Base-by-base conservation (phyloP, 1,140 invertebrate genomes). In the Arctopsyche grandis region DNA sequence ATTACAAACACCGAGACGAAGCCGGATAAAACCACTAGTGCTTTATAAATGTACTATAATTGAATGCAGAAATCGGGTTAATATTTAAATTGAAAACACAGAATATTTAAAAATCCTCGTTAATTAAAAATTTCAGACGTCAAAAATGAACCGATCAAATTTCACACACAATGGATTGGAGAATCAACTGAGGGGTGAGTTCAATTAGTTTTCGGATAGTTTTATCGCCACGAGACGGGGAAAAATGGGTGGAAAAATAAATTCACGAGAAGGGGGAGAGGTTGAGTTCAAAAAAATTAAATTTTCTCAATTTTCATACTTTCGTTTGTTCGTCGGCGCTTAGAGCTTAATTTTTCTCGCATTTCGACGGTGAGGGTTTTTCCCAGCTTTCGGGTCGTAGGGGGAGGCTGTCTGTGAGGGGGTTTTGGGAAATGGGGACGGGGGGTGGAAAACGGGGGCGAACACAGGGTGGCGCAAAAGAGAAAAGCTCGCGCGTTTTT, bases 401-500 rank as follows among this genome's bases (percentile, higher is more conserved):
- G 48, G 16, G 10, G 3, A 3, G 3, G 48, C 48, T 16, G 48
- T 14, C 48, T 38, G 29, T 38, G 29, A 7, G 29, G 29, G 29
- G 29, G 29, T 38, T 38, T 38, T 7, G n/a, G 63, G 24, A n/a
- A n/a, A 63, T 12, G 58, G 58, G 58, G 12, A 22, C 21, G 1
- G 4, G 63, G 24, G 63, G 3, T 4, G 12, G 48, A 52, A 16
- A 16, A 52, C 10, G 48, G 16, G 48, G 12, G 48, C 4, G 22
- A 22, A 71, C 52, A 21, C 24, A 44, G 69, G 81, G 78, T 69
- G 76, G 79, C 66, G 79, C 88, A 89, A 89, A 88, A 89, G 88
- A 89, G 88, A 88, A 89, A 89, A 89, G 88, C 88, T 89, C 81
- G 87, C 88, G 88, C 88, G 88, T 89, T 89, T 89, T 89, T 89